Evolutionary conservation across 2,113 vertebrate genomes (phyloP).

Genomic region (Hippocampus barbouri): DNA sequence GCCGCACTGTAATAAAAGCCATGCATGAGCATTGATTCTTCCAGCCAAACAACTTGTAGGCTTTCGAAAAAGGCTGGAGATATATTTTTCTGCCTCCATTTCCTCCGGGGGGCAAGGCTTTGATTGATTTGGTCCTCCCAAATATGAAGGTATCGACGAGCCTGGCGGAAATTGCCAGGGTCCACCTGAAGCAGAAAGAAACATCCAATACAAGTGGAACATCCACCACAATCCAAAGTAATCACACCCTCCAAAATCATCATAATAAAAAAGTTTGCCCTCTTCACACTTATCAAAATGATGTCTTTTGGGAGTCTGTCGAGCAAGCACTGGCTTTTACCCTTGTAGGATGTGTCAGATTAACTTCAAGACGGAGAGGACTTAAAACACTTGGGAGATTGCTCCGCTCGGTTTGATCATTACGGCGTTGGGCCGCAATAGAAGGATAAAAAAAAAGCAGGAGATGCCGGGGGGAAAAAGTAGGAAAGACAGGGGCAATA

Average conservation of each 20-base stretch:
- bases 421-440: slow-evolving; percentile 24
- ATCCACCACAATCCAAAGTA: slow-evolving; percentile 48
- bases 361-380: slow-evolving; percentile 67
- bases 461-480: neutral
- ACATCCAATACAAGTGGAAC: slow-evolving; percentile 58
- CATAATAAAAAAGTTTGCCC: slow-evolving; percentile 48
- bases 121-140: slow-evolving; percentile 53
- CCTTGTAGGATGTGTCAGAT: slow-evolving; percentile 68
- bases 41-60: slow-evolving; percentile 50
- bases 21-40: slow-evolving; percentile 53
- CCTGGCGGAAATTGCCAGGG: slow-evolving; percentile 60
- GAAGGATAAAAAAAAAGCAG: slow-evolving; percentile 6
- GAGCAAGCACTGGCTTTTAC: slow-evolving; percentile 58
- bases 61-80: slow-evolving; percentile 53
- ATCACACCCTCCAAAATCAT: slow-evolving; percentile 26
- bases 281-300: slow-evolving; percentile 57
- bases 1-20: slow-evolving; percentile 37
- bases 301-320: slow-evolving; percentile 59
- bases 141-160: slow-evolving; percentile 66
- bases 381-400: slow-evolving; percentile 62
- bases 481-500: slow-evolving; percentile 18
- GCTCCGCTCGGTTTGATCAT: slow-evolving; percentile 64
- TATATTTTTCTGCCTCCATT: slow-evolving; percentile 57
- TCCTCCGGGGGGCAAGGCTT: slow-evolving; percentile 39
- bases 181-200: slow-evolving; percentile 42